Base-by-base conservation (phyloP, 2,888 invertebrate species). In the Timema podura region DNA sequence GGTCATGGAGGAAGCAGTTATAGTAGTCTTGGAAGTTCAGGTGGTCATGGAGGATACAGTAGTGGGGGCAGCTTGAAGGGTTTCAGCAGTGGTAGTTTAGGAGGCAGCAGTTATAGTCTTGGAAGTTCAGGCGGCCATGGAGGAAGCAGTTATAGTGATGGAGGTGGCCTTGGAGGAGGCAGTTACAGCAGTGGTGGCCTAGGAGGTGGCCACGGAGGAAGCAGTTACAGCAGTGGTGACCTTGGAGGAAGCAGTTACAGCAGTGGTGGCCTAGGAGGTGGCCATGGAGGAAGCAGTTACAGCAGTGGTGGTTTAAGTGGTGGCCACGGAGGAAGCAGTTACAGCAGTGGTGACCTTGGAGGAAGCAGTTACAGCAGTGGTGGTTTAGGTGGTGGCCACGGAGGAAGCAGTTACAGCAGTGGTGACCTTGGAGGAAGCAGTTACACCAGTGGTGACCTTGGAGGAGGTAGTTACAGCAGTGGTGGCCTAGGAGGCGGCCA, bases 11-110 rank as follows among this genome's bases (percentile, higher is more conserved):
- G 30, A 30, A 30, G 30, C 3, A 30, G 30, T 30, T 30, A 30
- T 3, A 30, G 30, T 30, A 30, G 30, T 30, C 30, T 30, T 30
- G 30, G 30, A 30, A 30, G 30, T 30, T 30, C 30, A 30, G 30
- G 30, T 30, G 30, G 30, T 30, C 30, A 49, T 48, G 67, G 67
- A 67, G 67, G 67, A 8, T 57, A 67, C 54, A 57, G 67, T 16
- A 57, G 67, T 13, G 67, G 67, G n/a, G 67, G 67, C 11, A 57
- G 67, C 44, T 46, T 54, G 54, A 57, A 57, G 49, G 67, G 67
- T 44, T 47, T 44, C 10, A n/a, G 57, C 15, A 46, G 54, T 10
- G 67, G 67, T 30, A 54, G 67, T 57, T 54, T 54, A 13, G 67
- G 67, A 54, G 67, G 67, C 54, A 45, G 48, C 54, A 57, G 67